Evolutionary conservation across 2,797 vertebrate species (phyloP), one percentile per base, ranked within the genome.

Genomic region (Arremon brunneinucha): DNA sequence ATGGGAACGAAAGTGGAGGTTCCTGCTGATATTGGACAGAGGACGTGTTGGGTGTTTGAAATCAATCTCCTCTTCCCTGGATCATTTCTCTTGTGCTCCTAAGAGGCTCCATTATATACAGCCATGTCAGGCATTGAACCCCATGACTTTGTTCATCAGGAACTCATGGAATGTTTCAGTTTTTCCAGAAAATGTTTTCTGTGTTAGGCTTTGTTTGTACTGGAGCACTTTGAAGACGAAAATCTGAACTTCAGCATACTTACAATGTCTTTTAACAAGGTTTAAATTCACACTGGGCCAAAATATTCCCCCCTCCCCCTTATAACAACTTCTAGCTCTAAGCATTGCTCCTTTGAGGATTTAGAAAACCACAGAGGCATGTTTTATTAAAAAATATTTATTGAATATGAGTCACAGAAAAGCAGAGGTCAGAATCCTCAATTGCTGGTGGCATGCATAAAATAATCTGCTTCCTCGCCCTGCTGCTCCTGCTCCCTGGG

Each of bases 141-240:
- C 59, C 84, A 80, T 95, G 81, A 95, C 78, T 89, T 86, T 90
- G 88, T 90, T 90, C 84, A 9, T 77, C 87, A 96, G 77, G 78
- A 96, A 94, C 94, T 96, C 44, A 8, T 91, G 88, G 93, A 97
- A 97, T 95, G 80, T 95, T 96, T 96, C 94, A 62, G 69, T 95
- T 96, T 97, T 93, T 81, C 82, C 75, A 91, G 92, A 95, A 96
- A 94, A 88, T 94, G 62, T 96, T 97, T 93, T 94, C 82, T 89
- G 55, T 91, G 81, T 96, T 96, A 92, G 74, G 71, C 88, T 93
- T 96, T 98, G 94, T 96, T 98, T 97, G 93, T 90, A 78, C 63
- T 90, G 78, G 87, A 96, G 81, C 75, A 63, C 81, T 97, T 96
- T 96, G 89, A 97, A 97, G 93, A 89, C 23, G 55, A 91, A 95